These are phyloP conservation scores for Tangara arthus DNA, from an alignment of 2,797 vertebrate species.

Conservation along the genomic window DNA sequence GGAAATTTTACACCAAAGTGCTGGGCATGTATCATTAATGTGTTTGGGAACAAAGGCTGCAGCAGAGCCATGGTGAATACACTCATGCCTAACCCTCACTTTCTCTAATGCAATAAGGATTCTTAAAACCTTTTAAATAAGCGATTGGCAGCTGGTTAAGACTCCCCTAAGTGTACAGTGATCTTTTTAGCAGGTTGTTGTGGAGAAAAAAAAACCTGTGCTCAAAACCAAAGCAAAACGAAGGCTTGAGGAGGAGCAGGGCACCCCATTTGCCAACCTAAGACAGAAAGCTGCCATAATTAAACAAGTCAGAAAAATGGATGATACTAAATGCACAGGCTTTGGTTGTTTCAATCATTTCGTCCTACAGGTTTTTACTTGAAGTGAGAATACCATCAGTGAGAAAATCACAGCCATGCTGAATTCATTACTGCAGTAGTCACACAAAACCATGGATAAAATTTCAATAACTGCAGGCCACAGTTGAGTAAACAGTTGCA, in stretches of 20 bases:
- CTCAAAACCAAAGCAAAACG: conserved; percentile 2
- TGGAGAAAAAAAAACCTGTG: not conserved
- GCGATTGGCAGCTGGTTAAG: conserved; percentile 51
- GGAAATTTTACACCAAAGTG: conserved; percentile 23
- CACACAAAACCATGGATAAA: conserved; percentile 98
- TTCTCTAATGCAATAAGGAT: conserved; percentile 43
- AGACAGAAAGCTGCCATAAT: conserved; percentile 53
- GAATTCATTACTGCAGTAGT: conserved; percentile 98
- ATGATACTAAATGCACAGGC: conserved; percentile 27
- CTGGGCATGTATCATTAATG: not conserved
- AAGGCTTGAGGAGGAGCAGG: not conserved
- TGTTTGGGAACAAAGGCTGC: conserved; percentile 45
- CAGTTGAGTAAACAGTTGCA: conserved; percentile 99
- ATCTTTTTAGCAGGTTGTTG: conserved; percentile 68
- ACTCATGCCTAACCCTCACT: not conserved
- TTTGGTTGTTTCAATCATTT: conserved; percentile 72
- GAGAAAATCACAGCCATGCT: conserved; percentile 93
- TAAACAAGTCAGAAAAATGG: conserved; percentile 57
- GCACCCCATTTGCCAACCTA: not conserved
- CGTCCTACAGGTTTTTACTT: conserved; percentile 79
- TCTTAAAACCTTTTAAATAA: conserved; percentile 58
- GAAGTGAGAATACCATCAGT: conserved; percentile 86
- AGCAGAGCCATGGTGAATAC: not conserved
- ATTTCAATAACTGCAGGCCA: conserved; percentile 99
- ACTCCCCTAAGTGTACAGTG: conserved; percentile 14